A percentile compares a stretch with the other conserved stretches of the same genome.
phyloP scores from a whole-genome alignment of 2,888 invertebrate genomes.

The Epicampocera succincta region DNA sequence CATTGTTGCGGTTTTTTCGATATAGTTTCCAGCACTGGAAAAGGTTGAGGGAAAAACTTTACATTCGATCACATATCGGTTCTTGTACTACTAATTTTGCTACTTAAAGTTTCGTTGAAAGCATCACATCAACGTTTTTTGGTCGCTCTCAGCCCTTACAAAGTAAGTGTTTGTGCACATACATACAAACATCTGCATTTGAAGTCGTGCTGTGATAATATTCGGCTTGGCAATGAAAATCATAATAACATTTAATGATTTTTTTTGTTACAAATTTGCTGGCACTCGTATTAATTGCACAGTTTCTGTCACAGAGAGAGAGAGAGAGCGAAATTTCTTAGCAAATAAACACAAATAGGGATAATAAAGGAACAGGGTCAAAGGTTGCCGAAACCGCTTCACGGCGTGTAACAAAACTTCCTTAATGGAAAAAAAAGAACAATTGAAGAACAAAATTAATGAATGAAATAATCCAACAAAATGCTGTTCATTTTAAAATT shows the following conservation, averaged over 20 bases:
- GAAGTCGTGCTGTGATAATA: conserved; percentile 63
- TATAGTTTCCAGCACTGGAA: too few relatives aligned
- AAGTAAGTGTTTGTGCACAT: background rate
- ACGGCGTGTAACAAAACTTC: conserved; percentile 27
- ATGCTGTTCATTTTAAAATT: conserved; percentile 52
- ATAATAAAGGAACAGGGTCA: conserved; percentile 50
- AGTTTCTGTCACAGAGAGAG: background rate
- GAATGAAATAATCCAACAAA: conserved; percentile 51
- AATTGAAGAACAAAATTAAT: background rate
- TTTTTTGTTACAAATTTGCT: conserved; percentile 50
- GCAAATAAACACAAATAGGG: conserved; percentile 9
- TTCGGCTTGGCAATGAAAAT: conserved; percentile 42
- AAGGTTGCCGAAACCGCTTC: conserved; percentile 56
- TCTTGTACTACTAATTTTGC: too few relatives aligned
- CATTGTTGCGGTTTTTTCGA: too few relatives aligned
- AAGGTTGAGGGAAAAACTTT: too few relatives aligned
- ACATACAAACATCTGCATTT: background rate
- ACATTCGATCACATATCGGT: too few relatives aligned
- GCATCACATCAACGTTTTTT: too few relatives aligned
- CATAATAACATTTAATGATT: conserved; percentile 44
- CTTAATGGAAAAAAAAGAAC: conserved; percentile 9
- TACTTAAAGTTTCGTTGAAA: background rate
- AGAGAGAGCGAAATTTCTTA: background rate
- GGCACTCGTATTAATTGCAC: conserved; percentile 40
- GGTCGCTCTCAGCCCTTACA: too few relatives aligned